A percentile compares a stretch with the other conserved stretches of the same genome.
These are phyloP conservation scores for Cryptoprocta ferox DNA, from an alignment of 2,797 vertebrate species.

Conservation along the genomic window DNA sequence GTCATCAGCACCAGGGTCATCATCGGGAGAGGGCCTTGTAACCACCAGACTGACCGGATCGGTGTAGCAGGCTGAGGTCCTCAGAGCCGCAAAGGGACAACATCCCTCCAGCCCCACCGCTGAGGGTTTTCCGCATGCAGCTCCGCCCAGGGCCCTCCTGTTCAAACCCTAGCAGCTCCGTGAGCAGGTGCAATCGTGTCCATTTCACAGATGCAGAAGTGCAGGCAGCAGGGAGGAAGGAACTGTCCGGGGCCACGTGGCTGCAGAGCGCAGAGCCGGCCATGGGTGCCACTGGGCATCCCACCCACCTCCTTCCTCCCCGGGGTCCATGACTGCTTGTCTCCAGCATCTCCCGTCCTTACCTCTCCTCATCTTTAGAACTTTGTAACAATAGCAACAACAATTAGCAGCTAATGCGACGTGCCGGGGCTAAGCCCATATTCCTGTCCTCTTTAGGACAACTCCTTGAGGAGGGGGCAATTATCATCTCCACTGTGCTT, in stretches of 20 bases:
- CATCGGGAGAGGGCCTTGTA: background rate
- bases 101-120: accelerated
- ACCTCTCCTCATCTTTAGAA: background rate
- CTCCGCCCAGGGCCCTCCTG: background rate
- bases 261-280: accelerated
- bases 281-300: background rate
- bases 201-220: background rate
- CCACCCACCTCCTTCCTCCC: background rate
- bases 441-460: background rate
- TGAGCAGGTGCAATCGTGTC: accelerated
- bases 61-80: no score
- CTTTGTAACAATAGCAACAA: no score
- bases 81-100: background rate
- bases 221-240: background rate
- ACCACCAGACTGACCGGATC: background rate
- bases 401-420: background rate
- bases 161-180: background rate
- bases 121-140: accelerated
- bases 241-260: accelerated
- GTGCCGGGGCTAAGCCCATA: accelerated
- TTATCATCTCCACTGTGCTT: background rate
- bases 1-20: background rate
- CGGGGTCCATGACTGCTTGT: background rate
- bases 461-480: accelerated
- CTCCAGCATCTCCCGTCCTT: background rate